These are phyloP conservation scores for Platysternon megacephalum DNA, from an alignment of 2,113 vertebrate species.

Conservation along the genomic window DNA sequence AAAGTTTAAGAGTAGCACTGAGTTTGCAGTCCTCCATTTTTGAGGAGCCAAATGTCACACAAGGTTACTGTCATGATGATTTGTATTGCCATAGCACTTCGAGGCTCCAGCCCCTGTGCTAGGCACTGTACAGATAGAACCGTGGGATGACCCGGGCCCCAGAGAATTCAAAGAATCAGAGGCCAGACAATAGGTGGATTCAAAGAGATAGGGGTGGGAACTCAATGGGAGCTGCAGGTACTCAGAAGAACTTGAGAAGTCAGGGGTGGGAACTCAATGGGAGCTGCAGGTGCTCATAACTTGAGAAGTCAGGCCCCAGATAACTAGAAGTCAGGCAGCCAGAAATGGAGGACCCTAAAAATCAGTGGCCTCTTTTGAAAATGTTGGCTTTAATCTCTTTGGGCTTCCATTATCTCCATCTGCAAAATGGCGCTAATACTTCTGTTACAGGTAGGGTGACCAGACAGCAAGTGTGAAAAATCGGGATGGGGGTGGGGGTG, in stretches of 20 bases:
- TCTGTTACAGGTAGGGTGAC: background rate
- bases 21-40: background rate
- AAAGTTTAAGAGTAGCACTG: background rate
- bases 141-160: background rate
- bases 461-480: too few species aligned
- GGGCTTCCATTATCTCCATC: background rate
- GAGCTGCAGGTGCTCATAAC: background rate
- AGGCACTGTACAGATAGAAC: background rate
- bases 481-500: too few species aligned
- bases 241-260: constrained; percentile 23
- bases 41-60: background rate
- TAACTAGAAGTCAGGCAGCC: background rate
- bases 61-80: background rate
- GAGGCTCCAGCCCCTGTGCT: background rate
- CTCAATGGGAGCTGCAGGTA: background rate
- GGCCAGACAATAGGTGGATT: background rate
- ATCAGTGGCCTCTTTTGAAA: background rate
- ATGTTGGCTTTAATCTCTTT: background rate
- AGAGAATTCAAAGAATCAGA: background rate
- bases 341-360: fast-evolving
- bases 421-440: background rate
- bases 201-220: background rate
- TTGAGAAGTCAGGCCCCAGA: background rate
- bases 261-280: background rate
- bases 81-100: background rate